A percentile compares a stretch with the other conserved stretches of the same genome.
phyloP scores from a whole-genome alignment of 2,888 invertebrate species.

The Branchinecta sandiegonensis region DNA sequence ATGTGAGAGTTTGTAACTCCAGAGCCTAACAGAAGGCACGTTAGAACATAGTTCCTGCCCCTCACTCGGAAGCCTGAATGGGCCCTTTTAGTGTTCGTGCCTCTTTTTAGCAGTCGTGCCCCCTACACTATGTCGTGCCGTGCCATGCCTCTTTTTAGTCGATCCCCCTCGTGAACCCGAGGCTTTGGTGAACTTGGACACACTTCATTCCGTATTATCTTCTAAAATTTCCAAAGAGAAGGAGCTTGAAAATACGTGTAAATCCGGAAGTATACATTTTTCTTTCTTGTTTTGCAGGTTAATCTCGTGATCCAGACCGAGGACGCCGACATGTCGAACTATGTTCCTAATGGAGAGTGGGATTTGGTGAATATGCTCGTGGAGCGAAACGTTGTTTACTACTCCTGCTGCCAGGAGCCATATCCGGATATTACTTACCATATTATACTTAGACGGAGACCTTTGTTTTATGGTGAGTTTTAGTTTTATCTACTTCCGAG shows the following conservation, averaged over 20 bases:
- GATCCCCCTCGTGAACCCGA: no score
- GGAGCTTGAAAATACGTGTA: no score
- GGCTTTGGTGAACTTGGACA: no score
- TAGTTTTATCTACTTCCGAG: no score
- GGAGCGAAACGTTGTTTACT: conserved; percentile 32
- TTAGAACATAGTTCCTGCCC: no score
- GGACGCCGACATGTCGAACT: conserved; percentile 40
- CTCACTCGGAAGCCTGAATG: no score
- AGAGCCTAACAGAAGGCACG: no score
- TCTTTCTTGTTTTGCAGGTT: conserved; percentile 27
- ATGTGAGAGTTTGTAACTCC: no score
- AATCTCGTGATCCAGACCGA: conserved; percentile 34
- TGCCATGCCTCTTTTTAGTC: no score
- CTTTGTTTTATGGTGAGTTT: conserved; percentile 39
- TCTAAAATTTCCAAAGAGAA: not conserved
- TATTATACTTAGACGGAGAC: conserved; percentile 38
- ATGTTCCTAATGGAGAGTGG: conserved; percentile 42
- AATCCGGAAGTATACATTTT: not conserved
- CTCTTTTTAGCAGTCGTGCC: no score
- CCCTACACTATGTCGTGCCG: no score
- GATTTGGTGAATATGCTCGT: conserved; percentile 37
- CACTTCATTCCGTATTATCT: not conserved
- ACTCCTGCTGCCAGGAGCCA: conserved; percentile 35
- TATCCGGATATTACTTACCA: conserved; percentile 40
- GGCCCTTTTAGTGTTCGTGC: no score